phyloP scores from a whole-genome alignment of 2,113 vertebrate species.

The Erythrocebus patas region DNA sequence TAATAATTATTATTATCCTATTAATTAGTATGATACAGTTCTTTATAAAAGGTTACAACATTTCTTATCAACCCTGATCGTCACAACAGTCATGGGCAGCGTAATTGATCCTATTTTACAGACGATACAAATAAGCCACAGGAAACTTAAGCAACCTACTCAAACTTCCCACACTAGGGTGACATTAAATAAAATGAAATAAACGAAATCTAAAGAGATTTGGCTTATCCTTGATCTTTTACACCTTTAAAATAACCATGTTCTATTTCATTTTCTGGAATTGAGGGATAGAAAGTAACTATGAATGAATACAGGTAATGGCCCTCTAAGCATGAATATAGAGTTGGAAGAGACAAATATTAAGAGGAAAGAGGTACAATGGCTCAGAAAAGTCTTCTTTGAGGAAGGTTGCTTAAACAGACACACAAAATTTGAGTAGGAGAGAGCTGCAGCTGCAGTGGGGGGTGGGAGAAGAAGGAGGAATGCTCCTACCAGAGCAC shows the following conservation, averaged over 20 bases:
- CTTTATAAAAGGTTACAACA: neutral
- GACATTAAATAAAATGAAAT: neutral
- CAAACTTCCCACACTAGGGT: neutral
- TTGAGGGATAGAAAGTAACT: neutral
- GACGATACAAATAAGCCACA: neutral
- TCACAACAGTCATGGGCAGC: neutral
- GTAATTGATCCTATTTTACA: neutral
- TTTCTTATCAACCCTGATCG: neutral
- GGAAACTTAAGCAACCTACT: neutral
- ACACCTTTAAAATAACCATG: neutral
- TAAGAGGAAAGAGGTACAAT: neutral
- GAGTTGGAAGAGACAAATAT: neutral
- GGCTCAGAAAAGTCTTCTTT: neutral
- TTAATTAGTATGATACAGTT: neutral
- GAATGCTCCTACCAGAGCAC: neutral
- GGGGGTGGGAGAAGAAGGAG: neutral
- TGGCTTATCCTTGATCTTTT: neutral
- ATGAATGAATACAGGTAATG: neutral
- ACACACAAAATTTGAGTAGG: neutral
- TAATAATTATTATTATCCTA: neutral
- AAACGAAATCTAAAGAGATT: neutral
- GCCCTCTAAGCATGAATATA: neutral
- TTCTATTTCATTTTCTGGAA: slow-evolving; percentile 28
- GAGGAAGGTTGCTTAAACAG: neutral
- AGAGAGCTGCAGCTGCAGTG: neutral